Evolutionary conservation across 2,797 vertebrate genomes (phyloP), one percentile per base, ranked within the genome.

Genomic region (Botia almorhae): DNA sequence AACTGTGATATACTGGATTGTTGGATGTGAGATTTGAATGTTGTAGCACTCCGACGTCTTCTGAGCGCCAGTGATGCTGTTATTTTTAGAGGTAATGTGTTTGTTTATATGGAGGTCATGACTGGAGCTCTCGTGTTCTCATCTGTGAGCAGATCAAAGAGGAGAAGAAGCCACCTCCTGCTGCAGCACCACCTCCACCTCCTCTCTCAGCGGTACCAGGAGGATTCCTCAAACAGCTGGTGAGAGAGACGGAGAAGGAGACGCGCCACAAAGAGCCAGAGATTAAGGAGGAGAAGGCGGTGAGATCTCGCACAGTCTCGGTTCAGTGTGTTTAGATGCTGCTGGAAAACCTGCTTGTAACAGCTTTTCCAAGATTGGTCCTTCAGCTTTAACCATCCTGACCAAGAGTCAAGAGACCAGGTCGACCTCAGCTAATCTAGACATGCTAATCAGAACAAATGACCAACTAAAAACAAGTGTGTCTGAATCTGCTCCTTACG

Each of bases 181-280:
- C 61, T 1, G 84, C 93, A 0, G 81, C 94, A 0, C 91, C 92
- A 0, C 93, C 95, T 0, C 95, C 96, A 0, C 92, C 95, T 0
- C 91, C 95, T 0, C 92, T 96, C 72, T 96, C 96, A 0, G 93
- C 92, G 29, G 90, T 97, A 76, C 96, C 98, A 0, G 97, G 97
- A 8, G 97, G 97, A 0, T 96, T 98, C 93, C 97, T 99, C 86
- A 97, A 93, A 83, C 97, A 98, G 88, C 95, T 99, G 0, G 97
- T 99, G 81, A 87, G 97, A 79, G 96, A 98, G 78, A 96, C 96
- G 0, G 97, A 99, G 92, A 96, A 98, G 83, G 97, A 98, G 86
- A 94, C 93, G 0, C 94, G 94, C 14, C 68, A 75, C 39, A 97
- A 93, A 77, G 95, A 94, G 60, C 92, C 94, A 0, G 92, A 93